phyloP scores from a whole-genome alignment of 2,888 invertebrate species.

The Athalia rosae region DNA sequence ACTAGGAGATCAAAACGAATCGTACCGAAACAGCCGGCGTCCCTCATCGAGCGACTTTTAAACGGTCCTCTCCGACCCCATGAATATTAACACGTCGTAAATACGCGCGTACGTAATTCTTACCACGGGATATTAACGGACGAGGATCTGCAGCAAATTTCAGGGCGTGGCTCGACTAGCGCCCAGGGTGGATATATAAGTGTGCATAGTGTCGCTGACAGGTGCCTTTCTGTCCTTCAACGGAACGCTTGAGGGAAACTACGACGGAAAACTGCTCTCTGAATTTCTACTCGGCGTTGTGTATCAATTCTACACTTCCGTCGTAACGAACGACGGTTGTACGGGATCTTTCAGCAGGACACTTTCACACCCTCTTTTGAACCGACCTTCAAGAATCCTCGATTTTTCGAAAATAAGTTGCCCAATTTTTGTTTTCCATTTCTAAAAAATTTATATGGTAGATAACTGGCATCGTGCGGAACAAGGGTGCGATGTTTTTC shows the following conservation, averaged over 20 bases:
- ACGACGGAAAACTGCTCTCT: not conserved
- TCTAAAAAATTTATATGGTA: no score
- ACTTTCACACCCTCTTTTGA: no score
- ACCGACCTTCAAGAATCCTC: no score
- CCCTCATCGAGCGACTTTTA: slow-evolving; percentile 35
- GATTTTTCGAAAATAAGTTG: no score
- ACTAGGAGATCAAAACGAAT: slow-evolving; percentile 1
- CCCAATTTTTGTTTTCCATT: no score
- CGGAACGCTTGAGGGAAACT: not conserved
- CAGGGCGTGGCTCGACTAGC: slow-evolving; percentile 22
- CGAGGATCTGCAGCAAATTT: not conserved
- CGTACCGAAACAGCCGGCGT: not conserved
- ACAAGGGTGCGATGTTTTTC: no score
- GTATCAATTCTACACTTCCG: no score
- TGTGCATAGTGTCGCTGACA: slow-evolving; percentile 39
- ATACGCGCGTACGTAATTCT: not conserved
- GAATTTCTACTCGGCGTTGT: no score
- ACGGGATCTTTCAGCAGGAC: no score
- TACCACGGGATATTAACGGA: not conserved
- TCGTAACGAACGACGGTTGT: no score
- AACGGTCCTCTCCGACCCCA: slow-evolving; percentile 13
- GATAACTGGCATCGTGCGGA: no score
- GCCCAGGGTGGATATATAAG: slow-evolving; percentile 2
- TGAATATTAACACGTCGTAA: not conserved
- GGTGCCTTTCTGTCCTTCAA: slow-evolving; percentile 37